phyloP scores from a whole-genome alignment of 2,113 vertebrate genomes.

The Pteropus alecto region DNA sequence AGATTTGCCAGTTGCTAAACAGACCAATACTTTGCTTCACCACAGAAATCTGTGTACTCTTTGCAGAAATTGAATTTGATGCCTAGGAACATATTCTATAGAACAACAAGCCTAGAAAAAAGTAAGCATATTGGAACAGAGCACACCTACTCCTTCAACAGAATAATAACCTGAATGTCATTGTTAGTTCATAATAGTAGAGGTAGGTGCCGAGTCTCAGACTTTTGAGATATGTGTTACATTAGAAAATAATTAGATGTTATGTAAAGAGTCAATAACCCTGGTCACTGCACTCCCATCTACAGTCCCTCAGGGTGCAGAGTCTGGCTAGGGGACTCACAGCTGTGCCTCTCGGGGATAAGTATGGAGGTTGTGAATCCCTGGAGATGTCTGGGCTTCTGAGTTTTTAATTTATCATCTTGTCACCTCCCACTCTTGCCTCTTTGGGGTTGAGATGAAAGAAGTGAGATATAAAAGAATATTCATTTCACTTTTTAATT shows the following conservation, averaged over 20 bases:
- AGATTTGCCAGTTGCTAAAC: background rate
- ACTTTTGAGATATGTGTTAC: slow-evolving; percentile 52
- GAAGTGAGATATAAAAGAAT: slow-evolving; percentile 50
- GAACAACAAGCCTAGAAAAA: slow-evolving; percentile 24
- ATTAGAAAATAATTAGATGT: slow-evolving; percentile 57
- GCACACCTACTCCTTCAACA: background rate
- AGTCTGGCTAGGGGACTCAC: background rate
- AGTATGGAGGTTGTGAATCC: background rate
- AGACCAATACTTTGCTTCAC: background rate
- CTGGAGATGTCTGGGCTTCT: background rate
- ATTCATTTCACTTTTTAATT: slow-evolving; percentile 67
- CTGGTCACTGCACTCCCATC: background rate
- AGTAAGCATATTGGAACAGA: background rate
- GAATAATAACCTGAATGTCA: background rate
- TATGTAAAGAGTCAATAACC: slow-evolving; percentile 54
- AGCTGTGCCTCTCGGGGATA: background rate
- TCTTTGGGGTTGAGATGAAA: slow-evolving; percentile 50
- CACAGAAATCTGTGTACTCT: slow-evolving; percentile 42
- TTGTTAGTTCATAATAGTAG: slow-evolving; percentile 10
- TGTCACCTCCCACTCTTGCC: slow-evolving; percentile 57
- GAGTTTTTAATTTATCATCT: slow-evolving; percentile 46
- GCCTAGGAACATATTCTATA: background rate
- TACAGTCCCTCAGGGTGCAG: background rate
- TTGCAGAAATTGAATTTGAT: slow-evolving; percentile 36
- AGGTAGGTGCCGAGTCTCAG: background rate